phyloP scores from a whole-genome alignment of 2,888 invertebrate species.

The Congeria kusceri region DNA sequence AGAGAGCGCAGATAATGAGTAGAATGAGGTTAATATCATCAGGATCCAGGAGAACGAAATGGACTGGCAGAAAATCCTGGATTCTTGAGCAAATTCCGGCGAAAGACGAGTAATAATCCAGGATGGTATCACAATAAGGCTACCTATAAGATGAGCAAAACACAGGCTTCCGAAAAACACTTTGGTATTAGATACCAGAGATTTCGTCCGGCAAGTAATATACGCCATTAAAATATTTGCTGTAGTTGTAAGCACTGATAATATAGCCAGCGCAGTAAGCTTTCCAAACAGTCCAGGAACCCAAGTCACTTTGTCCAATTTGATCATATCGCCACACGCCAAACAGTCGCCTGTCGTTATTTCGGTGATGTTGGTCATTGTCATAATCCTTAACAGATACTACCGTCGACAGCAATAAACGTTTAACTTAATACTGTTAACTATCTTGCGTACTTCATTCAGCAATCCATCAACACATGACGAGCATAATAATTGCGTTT shows the following conservation, averaged over 20 bases:
- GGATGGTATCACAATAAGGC: constrained; percentile 57
- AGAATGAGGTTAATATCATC: constrained; percentile 73
- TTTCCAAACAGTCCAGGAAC: constrained; percentile 54
- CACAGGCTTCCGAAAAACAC: constrained; percentile 56
- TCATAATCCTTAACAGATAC: not conserved
- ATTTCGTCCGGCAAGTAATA: constrained; percentile 49
- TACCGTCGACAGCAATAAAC: too few species aligned
- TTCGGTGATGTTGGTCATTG: constrained; percentile 44
- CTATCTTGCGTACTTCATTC: too few species aligned
- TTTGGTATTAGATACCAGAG: constrained; percentile 61
- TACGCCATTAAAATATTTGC: constrained; percentile 59
- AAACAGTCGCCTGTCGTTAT: constrained; percentile 20
- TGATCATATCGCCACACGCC: constrained; percentile 44
- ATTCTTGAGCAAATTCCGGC: constrained; percentile 32
- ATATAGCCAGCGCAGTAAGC: constrained; percentile 34
- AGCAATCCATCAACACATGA: too few species aligned
- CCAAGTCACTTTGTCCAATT: constrained; percentile 29
- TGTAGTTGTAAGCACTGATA: constrained; percentile 47
- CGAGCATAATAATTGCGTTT: too few species aligned
- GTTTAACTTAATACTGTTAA: too few species aligned
- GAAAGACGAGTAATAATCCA: constrained; percentile 50
- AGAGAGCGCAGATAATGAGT: constrained; percentile 74
- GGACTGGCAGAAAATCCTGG: constrained; percentile 39
- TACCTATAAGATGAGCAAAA: constrained; percentile 53
- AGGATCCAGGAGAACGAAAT: constrained; percentile 54